phyloP scores from a whole-genome alignment of 64 coral and sea anemone species.

The Pocillopora verrucosa region DNA sequence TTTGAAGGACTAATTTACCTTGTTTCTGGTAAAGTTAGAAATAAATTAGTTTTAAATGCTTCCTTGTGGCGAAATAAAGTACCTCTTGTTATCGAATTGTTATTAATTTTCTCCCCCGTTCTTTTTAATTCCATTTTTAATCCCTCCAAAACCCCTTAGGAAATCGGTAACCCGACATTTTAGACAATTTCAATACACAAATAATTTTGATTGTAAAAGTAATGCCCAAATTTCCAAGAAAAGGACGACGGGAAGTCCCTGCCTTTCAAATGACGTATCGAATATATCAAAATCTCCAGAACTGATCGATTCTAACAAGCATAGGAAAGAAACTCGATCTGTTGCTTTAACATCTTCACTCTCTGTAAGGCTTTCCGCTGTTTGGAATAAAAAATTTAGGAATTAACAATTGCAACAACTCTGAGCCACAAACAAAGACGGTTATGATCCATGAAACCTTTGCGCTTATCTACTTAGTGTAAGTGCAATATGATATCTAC shows the following conservation, averaged over 20 bases:
- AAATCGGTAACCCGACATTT: no score
- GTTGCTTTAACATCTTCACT: conserved; percentile 36
- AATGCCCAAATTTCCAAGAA: background rate
- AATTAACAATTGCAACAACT: conserved; percentile 17
- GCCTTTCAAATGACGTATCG: background rate
- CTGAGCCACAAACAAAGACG: background rate
- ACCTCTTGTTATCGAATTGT: no score
- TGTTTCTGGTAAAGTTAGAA: no score
- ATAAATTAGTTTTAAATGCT: no score
- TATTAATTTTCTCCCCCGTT: no score
- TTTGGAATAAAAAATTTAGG: conserved; percentile 49
- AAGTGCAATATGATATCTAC: no score
- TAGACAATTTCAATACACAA: no score
- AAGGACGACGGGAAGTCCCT: background rate
- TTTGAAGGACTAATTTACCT: no score
- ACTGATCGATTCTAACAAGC: background rate
- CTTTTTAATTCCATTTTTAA: no score
- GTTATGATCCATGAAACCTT: background rate
- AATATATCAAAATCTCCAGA: background rate
- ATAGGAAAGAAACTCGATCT: conserved; percentile 26
- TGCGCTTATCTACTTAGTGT: background rate
- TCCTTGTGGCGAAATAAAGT: no score
- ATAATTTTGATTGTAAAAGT: background rate
- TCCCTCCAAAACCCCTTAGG: no score
- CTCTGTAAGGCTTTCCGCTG: conserved; percentile 43